A percentile compares a stretch with the other conserved stretches of the same genome.
phyloP scores from a whole-genome alignment of 2,797 vertebrate species.

The Pteropus rufus region DNA sequence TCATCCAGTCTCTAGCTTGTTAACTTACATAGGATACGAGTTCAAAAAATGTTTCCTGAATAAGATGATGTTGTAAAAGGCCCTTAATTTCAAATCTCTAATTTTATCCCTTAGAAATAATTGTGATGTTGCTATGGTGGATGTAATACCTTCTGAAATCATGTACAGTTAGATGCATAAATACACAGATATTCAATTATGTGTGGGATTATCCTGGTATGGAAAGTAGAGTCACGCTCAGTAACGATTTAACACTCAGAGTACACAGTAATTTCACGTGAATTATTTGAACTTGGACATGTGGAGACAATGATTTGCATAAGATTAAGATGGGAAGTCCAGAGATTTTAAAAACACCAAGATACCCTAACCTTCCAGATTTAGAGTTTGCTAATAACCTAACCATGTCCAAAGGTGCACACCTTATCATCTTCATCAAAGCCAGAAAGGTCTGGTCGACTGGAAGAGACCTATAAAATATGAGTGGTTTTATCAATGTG shows the following conservation, averaged over 20 bases:
- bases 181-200: background rate
- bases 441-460: slow-evolving; percentile 90
- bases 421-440: slow-evolving; percentile 93
- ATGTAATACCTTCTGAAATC: background rate
- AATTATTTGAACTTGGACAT: background rate
- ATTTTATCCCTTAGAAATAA: background rate
- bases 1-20: background rate
- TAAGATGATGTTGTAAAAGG: background rate
- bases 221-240: background rate
- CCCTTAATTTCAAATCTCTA: background rate
- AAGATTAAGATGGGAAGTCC: background rate
- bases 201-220: background rate
- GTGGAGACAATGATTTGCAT: background rate
- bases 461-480: slow-evolving; percentile 89
- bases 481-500: slow-evolving; percentile 1
- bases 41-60: background rate
- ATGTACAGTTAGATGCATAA: background rate
- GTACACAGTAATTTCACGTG: background rate
- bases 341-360: background rate
- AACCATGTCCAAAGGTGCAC: background rate
- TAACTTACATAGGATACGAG: background rate
- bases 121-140: background rate
- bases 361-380: background rate
- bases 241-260: background rate
- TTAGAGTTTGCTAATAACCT: background rate